Evolutionary conservation across 2,888 invertebrate genomes (phyloP).

Genomic region (Meandrusa payeni): DNA sequence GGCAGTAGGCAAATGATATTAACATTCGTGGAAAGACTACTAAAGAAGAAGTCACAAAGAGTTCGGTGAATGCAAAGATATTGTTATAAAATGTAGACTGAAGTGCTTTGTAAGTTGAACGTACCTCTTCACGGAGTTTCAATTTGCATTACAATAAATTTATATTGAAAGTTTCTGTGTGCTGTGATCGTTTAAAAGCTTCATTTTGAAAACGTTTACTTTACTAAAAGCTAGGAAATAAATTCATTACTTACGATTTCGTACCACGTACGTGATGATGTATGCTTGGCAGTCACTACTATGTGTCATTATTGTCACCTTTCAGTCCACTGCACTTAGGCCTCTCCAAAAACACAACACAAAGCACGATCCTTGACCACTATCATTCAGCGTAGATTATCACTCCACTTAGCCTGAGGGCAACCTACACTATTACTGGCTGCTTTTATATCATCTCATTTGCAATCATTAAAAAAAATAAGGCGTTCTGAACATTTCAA

Average conservation of each 20-base stretch:
- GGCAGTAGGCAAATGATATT: too few species aligned
- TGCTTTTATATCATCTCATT: too few species aligned
- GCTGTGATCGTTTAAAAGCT: constrained; percentile 30
- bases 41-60: constrained; percentile 6
- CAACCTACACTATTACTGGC: too few species aligned
- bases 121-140: constrained; percentile 56
- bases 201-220: constrained; percentile 10
- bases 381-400: too few species aligned
- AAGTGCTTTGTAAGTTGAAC: constrained; percentile 51
- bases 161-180: constrained; percentile 54
- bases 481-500: too few species aligned
- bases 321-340: too few species aligned
- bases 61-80: constrained; percentile 8
- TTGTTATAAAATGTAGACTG: constrained; percentile 12
- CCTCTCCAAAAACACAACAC: too few species aligned
- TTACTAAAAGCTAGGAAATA: constrained; percentile 3
- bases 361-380: too few species aligned
- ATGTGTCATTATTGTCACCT: too few species aligned
- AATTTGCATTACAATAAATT: constrained; percentile 75
- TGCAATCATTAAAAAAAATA: too few species aligned
- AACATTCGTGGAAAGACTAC: background rate
- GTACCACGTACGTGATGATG: constrained; percentile 7
- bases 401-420: too few species aligned
- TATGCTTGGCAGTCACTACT: too few species aligned
- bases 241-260: constrained; percentile 3